Evolutionary conservation across 2,797 vertebrate genomes (phyloP), one percentile per base, ranked within the genome.

Genomic region (Poecilia velifera): DNA sequence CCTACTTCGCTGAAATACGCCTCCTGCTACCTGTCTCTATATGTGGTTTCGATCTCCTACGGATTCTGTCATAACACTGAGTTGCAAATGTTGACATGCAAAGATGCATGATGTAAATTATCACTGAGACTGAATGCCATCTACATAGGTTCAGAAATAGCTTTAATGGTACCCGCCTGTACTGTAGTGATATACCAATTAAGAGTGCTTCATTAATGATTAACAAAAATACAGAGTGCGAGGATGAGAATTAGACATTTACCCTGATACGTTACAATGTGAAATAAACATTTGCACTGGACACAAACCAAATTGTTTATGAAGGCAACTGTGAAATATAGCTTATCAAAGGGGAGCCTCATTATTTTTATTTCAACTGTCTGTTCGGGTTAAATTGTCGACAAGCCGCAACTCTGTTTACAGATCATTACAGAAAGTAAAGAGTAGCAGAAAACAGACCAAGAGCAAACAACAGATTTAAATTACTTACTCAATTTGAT

Each of bases 301-400:
- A 2, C 66, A 43, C 18, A 66, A 66, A 66, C 36, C 2, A 36
- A 53, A 71, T 82, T 76, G 79, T 87, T 91, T 88, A 84, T 78
- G 80, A 81, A 84, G 78, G 59, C 68, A 81, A 62, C 62, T 80
- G 36, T 73, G 41, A 80, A 83, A 88, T 16, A 77, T 78, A 81
- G 74, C 49, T 82, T 81, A 73, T 77, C 53, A 57, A 41, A 45
- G 71, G 78, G 55, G 77, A 51, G 74, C 51, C 75, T 83, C 55
- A 59, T 79, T 75, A 79, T 45, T 36, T 78, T 82, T 83, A 79
- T 76, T 86, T 73, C 7, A 72, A 73, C 74, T 70, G 76, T 82
- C 77, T 77, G 88, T 92, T 93, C 88, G 84, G 81, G 86, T 89
- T 84, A 79, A 85, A 86, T 87, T 87, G 84, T 84, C 80, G 88